Percentiles rank a stretch among this genome's conserved stretches.
These are phyloP conservation scores for Lordiphosa fenestrarum DNA, from an alignment of 2,888 invertebrate species.

Conservation along the genomic window DNA sequence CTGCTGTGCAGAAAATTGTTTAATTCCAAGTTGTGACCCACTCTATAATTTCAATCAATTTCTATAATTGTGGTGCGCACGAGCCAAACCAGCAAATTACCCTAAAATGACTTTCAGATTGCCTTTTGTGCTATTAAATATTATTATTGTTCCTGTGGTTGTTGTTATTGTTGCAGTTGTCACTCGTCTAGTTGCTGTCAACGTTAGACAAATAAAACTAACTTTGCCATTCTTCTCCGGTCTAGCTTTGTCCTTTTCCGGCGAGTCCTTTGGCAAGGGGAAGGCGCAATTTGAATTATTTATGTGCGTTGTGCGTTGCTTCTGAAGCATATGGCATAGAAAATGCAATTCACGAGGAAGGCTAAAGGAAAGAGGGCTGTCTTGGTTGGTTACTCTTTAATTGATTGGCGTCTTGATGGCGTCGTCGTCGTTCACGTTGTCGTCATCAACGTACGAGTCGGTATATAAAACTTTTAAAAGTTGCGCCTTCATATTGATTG, in stretches of 20 bases:
- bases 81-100: constrained; percentile 30
- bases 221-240: constrained; percentile 25
- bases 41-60: too few species aligned
- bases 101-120: constrained; percentile 39
- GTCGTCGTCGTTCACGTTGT: too few species aligned
- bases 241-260: constrained; percentile 7
- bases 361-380: background rate
- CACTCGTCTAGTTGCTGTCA: constrained; percentile 17
- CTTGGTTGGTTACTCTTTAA: constrained; percentile 18
- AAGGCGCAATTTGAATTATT: constrained; percentile 46
- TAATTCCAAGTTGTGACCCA: too few species aligned
- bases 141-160: background rate
- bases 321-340: constrained; percentile 16
- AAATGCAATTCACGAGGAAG: constrained; percentile 21
- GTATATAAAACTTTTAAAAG: constrained; percentile 1
- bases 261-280: constrained; percentile 3
- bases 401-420: constrained; percentile 17
- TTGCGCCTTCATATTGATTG: constrained; percentile 10
- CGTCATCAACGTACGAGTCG: background rate
- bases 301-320: constrained; percentile 24
- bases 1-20: too few species aligned
- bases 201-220: constrained; percentile 44
- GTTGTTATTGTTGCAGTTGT: constrained; percentile 7
- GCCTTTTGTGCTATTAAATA: constrained; percentile 15
- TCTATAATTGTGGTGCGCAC: too few species aligned